phyloP scores from a whole-genome alignment of 2,797 vertebrate genomes.

The Hirundo rustica region DNA sequence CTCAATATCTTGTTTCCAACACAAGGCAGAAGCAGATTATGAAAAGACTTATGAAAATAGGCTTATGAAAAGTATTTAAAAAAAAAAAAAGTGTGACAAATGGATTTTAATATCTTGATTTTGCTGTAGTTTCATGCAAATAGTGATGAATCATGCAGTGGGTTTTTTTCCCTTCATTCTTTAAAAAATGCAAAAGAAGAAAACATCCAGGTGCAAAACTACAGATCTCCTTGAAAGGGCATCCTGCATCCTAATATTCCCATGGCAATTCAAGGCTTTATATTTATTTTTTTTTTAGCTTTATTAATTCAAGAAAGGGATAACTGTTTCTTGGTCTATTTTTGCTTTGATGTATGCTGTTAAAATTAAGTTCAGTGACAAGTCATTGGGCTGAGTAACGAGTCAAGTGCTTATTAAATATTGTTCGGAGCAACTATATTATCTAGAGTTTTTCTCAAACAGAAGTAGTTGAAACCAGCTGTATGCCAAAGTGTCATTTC shows the following conservation, averaged over 20 bases:
- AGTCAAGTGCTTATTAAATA: constrained; percentile 12
- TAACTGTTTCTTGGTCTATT: background rate
- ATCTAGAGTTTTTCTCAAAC: background rate
- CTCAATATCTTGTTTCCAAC: background rate
- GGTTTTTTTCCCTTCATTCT: background rate
- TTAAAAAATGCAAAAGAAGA: constrained; percentile 4
- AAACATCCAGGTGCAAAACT: constrained; percentile 10
- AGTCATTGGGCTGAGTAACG: constrained; percentile 16
- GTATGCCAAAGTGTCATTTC: background rate
- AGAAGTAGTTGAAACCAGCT: background rate
- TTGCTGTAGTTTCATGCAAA: constrained; percentile 40
- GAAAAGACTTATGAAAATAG: constrained; percentile 26
- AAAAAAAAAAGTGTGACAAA: background rate
- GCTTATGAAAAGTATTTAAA: background rate
- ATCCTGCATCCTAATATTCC: background rate
- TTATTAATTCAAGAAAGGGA: constrained; percentile 1
- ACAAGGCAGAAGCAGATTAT: background rate
- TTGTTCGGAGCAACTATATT: background rate
- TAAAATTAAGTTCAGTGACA: constrained; percentile 23
- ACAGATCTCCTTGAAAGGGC: constrained; percentile 5
- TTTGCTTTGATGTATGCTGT: background rate
- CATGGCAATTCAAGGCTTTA: background rate
- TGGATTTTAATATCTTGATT: constrained; percentile 46
- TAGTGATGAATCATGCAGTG: constrained; percentile 37
- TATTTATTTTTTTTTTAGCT: background rate